A percentile compares a stretch with the other conserved stretches of the same genome.
These are phyloP conservation scores for Neoitamus cyanurus DNA, from an alignment of 2,888 invertebrate species.

Conservation along the genomic window DNA sequence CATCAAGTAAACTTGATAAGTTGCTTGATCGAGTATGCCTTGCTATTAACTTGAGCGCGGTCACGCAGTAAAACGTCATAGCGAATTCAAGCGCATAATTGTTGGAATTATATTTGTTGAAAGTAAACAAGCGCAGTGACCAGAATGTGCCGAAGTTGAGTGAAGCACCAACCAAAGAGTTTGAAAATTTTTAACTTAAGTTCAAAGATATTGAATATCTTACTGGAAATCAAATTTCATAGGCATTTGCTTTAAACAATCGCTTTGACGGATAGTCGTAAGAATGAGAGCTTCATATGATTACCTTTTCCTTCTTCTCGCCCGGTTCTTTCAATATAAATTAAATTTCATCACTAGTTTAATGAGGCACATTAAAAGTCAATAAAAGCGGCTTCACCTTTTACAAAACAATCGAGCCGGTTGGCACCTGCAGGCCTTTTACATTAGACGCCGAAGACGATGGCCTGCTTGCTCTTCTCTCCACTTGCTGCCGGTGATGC, in stretches of 20 bases:
- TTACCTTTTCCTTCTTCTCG: not conserved
- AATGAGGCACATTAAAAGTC: conserved; percentile 46
- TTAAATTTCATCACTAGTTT: conserved; percentile 36
- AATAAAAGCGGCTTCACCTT: conserved; percentile 45
- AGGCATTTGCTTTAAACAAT: not conserved
- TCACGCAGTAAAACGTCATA: no score
- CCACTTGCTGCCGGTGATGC: not conserved
- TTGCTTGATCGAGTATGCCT: no score
- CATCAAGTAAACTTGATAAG: no score
- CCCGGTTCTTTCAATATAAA: conserved; percentile 17
- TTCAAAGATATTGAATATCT: not conserved
- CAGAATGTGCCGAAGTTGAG: not conserved
- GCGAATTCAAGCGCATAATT: no score
- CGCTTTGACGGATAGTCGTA: not conserved
- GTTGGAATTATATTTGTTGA: no score
- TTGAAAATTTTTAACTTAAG: not conserved
- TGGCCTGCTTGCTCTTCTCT: not conserved
- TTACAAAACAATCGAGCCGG: conserved; percentile 8
- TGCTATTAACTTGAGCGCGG: no score
- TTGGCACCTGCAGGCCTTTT: conserved; percentile 31
- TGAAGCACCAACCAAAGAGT: not conserved
- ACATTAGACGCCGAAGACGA: not conserved
- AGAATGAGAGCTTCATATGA: not conserved
- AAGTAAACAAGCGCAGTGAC: no score
- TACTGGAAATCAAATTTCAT: not conserved